These are phyloP conservation scores for Notospermus geniculatus DNA, from an alignment of 1,140 invertebrate genomes.

Conservation along the genomic window DNA sequence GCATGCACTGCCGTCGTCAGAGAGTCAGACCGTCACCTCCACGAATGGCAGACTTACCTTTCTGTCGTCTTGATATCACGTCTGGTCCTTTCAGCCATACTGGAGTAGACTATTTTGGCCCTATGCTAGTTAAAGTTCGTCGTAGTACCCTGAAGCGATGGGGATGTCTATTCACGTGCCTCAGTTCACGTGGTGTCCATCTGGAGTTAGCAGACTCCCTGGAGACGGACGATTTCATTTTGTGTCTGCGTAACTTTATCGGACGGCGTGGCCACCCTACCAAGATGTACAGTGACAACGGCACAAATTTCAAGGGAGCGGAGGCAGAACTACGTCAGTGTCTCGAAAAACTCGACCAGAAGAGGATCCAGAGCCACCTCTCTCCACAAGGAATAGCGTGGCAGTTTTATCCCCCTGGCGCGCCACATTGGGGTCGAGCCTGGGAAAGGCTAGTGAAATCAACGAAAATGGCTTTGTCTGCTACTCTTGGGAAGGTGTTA, in stretches of 20 bases:
- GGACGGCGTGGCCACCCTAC: slow-evolving; percentile 11
- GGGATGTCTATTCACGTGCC: slow-evolving; percentile 21
- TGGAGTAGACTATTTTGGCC: slow-evolving; percentile 10
- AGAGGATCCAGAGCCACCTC: too few species aligned
- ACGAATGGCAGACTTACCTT: neutral
- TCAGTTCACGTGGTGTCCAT: slow-evolving; percentile 17
- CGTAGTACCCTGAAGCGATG: slow-evolving; percentile 10
- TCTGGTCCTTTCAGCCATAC: slow-evolving; percentile 15
- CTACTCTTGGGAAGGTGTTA: neutral
- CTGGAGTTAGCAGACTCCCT: slow-evolving; percentile 10
- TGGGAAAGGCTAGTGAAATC: slow-evolving; percentile 12
- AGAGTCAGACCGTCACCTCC: neutral
- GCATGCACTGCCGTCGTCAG: neutral
- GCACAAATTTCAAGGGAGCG: too few species aligned
- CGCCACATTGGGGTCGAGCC: too few species aligned
- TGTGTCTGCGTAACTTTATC: slow-evolving; percentile 4
- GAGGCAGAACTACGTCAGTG: slow-evolving; percentile 2
- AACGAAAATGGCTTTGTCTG: slow-evolving; percentile 2
- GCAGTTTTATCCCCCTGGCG: slow-evolving; percentile 14
- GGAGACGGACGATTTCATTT: slow-evolving; percentile 14
- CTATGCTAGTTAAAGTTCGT: slow-evolving; percentile 1
- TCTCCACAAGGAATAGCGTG: neutral
- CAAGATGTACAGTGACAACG: too few species aligned
- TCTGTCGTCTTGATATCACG: neutral
- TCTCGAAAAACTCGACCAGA: neutral